Conservation (phyloP, 2,113 vertebrate species). For the Anseranas semipalmata region DNA sequence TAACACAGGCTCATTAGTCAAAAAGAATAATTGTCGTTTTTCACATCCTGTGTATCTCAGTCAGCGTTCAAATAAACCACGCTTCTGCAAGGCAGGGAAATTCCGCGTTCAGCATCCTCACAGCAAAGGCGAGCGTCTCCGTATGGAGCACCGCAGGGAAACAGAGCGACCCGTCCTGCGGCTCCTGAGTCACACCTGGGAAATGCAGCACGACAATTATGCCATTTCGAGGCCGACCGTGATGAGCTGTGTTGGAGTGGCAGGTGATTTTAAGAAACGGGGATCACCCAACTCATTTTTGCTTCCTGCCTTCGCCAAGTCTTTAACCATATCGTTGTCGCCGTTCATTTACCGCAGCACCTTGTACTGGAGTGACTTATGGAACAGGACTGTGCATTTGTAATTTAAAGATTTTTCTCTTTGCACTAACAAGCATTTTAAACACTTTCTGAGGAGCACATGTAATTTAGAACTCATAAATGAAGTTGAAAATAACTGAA, state of each 20-base stretch:
- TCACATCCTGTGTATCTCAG: background rate
- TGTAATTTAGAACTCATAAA: background rate
- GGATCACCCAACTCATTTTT: background rate
- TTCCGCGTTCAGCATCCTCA: background rate
- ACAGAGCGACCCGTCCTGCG: background rate
- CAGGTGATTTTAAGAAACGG: background rate
- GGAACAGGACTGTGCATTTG: background rate
- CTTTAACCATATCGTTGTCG: background rate
- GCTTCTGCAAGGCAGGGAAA: background rate
- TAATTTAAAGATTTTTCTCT: background rate
- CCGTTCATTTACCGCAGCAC: background rate
- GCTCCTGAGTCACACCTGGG: constrained; percentile 32
- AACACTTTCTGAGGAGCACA: background rate
- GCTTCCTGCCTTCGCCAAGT: background rate
- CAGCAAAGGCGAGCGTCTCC: background rate
- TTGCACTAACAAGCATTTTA: background rate
- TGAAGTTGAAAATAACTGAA: background rate
- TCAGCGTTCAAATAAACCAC: background rate
- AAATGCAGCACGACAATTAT: background rate
- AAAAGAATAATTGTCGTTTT: background rate
- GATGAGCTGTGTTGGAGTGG: background rate
- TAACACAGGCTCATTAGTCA: background rate
- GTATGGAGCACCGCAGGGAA: background rate
- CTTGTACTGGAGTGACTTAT: background rate
- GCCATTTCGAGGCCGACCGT: background rate